These are phyloP conservation scores for Brachypodius melanocephalos DNA, from an alignment of 2,113 vertebrate species.

Conservation along the genomic window DNA sequence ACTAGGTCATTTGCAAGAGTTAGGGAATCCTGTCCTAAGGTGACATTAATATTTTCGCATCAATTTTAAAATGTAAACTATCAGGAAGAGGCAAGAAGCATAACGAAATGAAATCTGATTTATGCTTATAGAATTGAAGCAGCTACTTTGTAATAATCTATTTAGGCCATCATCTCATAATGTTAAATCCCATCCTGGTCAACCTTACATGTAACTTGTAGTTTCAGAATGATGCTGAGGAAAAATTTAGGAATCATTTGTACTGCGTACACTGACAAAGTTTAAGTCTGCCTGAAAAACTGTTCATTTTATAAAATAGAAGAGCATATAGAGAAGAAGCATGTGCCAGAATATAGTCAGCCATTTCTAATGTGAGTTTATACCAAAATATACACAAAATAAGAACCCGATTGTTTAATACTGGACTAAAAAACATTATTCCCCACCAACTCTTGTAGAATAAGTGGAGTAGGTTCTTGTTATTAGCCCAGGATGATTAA, in stretches of 20 bases:
- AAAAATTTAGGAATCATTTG: neutral
- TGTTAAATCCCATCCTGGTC: neutral
- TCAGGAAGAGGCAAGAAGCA: neutral
- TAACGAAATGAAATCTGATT: neutral
- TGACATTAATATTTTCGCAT: neutral
- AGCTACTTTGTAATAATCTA: neutral
- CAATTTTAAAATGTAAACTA: neutral
- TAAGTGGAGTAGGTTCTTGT: neutral
- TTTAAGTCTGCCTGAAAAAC: neutral
- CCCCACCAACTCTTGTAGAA: neutral
- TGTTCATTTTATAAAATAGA: neutral
- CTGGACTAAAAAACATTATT: neutral
- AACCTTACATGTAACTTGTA: neutral
- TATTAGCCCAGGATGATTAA: neutral
- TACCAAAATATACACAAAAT: neutral
- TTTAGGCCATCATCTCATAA: neutral
- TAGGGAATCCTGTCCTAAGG: neutral
- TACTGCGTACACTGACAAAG: neutral
- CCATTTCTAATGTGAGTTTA: neutral
- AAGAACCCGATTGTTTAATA: neutral
- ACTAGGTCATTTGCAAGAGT: neutral
- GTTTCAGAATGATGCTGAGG: slow-evolving; percentile 4
- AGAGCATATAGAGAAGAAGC: neutral
- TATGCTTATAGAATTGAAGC: neutral
- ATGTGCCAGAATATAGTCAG: neutral